Evolutionary conservation across 64 coral and sea anemone species (phyloP), one percentile per base, ranked within the genome.

Genomic region (Actinia tenebrosa): DNA sequence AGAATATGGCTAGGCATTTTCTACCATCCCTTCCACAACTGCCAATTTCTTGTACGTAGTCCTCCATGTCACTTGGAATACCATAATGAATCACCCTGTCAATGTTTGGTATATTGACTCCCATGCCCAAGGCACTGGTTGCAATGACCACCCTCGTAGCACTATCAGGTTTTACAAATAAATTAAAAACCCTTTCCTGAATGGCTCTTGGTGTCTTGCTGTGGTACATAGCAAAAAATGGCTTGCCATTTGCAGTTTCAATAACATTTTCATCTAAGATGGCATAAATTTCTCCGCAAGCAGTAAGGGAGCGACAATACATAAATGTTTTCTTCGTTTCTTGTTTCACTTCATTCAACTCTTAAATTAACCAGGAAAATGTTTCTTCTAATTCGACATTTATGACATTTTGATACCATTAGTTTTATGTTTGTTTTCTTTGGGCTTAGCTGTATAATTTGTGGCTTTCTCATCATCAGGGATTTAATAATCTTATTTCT

Each of bases 251-350:
- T 63, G 80, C 88, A 25, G 45, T 44, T 77, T 87, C 16, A 10
- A 68, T 66, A 63, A 88, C 23, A 77, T 10, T 3, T n/a, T 87
- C 81, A 66, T 87, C 62, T 75, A 92, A 78, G 71, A 92, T 53
- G 26, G 86, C 53, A 60, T 92, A 88, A 10, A 92, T 56, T 87
- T 92, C 90, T 53, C 91, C 86, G 88, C 86, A 92, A 78, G 64
- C 81, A 59, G 64, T 62, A 63, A 88, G 80, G 58, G 91, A 88
- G 22, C 66, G 60, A 72, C 86, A 92, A 64, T 92, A 88, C 7
- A 92, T 82, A 44, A 84, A 87, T 64, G 90, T 92, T 77, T 92
- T 92, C 63, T 44, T 13, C n/a, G 71, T 88, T 16, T 43, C 45
- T 20, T 92, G 64, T 37, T 75, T 84, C 54, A 82, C 5, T 44